phyloP scores from a whole-genome alignment of 2,797 vertebrate genomes.

The Pipistrellus kuhlii region DNA sequence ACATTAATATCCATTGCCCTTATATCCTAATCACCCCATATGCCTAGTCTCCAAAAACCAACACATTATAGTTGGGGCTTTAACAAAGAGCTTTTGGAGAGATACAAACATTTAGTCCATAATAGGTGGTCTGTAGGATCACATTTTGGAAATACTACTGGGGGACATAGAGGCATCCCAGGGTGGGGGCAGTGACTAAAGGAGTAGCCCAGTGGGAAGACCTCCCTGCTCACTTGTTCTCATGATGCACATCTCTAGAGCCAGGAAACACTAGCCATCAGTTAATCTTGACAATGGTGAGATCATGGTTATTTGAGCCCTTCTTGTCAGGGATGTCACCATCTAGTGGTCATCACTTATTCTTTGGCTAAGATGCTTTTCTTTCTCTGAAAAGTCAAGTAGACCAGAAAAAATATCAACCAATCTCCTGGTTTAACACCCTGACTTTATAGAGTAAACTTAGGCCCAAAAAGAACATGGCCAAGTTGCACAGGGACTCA shows the following conservation, averaged over 20 bases:
- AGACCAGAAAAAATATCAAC: not conserved
- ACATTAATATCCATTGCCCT: not conserved
- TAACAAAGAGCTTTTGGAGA: not conserved
- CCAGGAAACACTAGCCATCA: not conserved
- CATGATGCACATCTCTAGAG: not conserved
- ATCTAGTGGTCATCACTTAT: not conserved
- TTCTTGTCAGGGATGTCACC: not conserved
- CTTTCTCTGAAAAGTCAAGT: not conserved
- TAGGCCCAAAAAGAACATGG: not conserved
- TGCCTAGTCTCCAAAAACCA: not conserved
- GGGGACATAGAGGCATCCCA: not conserved
- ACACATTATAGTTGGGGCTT: not conserved
- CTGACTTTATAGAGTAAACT: not conserved
- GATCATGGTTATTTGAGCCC: not conserved
- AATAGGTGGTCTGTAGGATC: not conserved
- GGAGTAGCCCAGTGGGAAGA: not conserved
- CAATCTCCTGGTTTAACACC: not conserved
- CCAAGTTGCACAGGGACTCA: not conserved
- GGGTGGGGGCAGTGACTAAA: not conserved
- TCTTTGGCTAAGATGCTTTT: not conserved
- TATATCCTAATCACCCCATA: not conserved
- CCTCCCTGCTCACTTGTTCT: not conserved
- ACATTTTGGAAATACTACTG: not conserved
- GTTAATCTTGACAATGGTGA: not conserved
- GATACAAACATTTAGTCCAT: not conserved